Evolutionary conservation across 1,140 invertebrate species (phyloP), one percentile per base, ranked within the genome.

Genomic region (Dermatophagoides farinae): DNA sequence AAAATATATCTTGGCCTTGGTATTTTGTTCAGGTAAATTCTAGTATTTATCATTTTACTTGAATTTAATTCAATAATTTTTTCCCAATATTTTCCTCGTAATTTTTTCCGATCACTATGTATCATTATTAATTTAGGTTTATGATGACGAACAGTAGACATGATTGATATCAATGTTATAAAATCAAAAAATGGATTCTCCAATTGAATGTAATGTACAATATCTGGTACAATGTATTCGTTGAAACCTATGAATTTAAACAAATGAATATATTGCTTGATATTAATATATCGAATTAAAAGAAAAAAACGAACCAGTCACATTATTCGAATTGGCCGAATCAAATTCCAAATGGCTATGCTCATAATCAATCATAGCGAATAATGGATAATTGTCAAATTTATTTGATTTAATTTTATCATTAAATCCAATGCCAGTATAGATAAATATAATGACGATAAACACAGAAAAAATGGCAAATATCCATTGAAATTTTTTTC

Each of bases 81-180:
- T 4, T 65, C 51, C 67, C 67, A 65, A 51, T 67, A 67, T 61
- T 65, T 64, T 12, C 65, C 67, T 37, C 18, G 60, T 6, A 70
- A 53, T 20, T 62, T 31, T 12, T 62, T 49, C 11, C 68, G 61
- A 59, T 70, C 65, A 16, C 66, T 68, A 50, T 70, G 69, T 16
- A 70, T 64, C 12, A 66, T 47, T 10, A 70, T 63, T 37, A 51
- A 59, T 22, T 68, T 66, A 11, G 69, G 69, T 25, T 58, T 57
- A 20, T 70, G 68, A 46, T 68, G 62, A 14, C 62, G 18, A 25
- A 64, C 60, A 14, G 67, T 67, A 10, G 69, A 64, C 60, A 60
- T 65, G 11, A 70, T 63, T 12, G 55, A 62, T 1, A 69, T 40
- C 16, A 66, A 57, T 78, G 66, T 64, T n/a, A 65, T 55, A 53